Percentiles rank a stretch among this genome's conserved stretches.
Evolutionary conservation across 2,797 vertebrate genomes (phyloP).

Genomic region (Crenuchus spilurus): DNA sequence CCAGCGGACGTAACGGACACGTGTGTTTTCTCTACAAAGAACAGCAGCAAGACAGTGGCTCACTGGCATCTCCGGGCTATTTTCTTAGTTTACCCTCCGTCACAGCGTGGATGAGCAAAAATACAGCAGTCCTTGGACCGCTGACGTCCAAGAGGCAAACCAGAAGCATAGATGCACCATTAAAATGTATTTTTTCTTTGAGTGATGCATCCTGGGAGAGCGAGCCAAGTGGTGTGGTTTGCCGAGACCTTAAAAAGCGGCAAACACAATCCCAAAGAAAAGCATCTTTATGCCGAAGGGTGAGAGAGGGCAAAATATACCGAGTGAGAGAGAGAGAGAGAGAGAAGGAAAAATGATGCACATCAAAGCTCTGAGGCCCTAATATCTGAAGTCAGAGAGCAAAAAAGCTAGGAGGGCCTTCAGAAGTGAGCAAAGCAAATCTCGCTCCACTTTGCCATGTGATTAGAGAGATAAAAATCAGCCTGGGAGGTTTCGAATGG

Average conservation of each 20-base stretch:
- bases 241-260: conserved; percentile 49
- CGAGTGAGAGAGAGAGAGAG: not conserved
- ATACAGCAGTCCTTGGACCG: conserved; percentile 38
- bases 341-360: conserved; percentile 7
- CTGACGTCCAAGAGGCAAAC: conserved; percentile 54
- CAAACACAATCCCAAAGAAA: conserved; percentile 37
- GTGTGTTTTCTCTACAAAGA: conserved; percentile 23
- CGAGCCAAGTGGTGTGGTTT: conserved; percentile 49
- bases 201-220: conserved; percentile 50
- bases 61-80: conserved; percentile 36
- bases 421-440: conserved; percentile 30
- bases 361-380: conserved; percentile 20
- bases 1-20: not conserved
- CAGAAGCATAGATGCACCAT: conserved; percentile 54
- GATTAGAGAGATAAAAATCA: conserved; percentile 47
- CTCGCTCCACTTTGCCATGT: conserved; percentile 36
- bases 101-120: conserved; percentile 35
- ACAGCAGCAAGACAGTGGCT: conserved; percentile 39
- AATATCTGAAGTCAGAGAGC: conserved; percentile 18
- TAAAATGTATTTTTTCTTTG: conserved; percentile 62
- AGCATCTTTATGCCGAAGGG: conserved; percentile 11
- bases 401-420: conserved; percentile 22
- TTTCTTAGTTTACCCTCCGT: conserved; percentile 47
- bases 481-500: conserved; percentile 26
- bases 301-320: conserved; percentile 20